phyloP scores from a whole-genome alignment of 2,113 vertebrate species.

The Tautogolabrus adspersus region DNA sequence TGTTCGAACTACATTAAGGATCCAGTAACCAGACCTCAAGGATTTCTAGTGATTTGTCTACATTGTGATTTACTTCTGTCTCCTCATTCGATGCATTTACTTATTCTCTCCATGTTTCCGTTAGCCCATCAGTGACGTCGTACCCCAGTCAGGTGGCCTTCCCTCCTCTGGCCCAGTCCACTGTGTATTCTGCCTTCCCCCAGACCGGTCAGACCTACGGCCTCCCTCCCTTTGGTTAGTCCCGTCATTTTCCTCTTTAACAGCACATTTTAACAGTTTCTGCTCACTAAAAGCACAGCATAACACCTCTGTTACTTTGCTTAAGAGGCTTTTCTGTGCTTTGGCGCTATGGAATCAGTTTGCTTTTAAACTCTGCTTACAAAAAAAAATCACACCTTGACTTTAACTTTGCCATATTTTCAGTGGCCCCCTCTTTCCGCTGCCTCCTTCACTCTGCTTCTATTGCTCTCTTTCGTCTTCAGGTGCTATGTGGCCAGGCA shows the following conservation, averaged over 20 bases:
- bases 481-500: conserved; percentile 99
- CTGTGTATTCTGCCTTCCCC: conserved; percentile 92
- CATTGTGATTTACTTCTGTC: not conserved
- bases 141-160: conserved; percentile 91
- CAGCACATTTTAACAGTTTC: not conserved
- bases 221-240: conserved; percentile 98
- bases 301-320: conserved; percentile 42
- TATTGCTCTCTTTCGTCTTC: conserved; percentile 75
- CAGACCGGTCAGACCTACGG: conserved; percentile 94
- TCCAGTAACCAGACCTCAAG: not conserved
- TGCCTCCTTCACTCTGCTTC: conserved; percentile 65
- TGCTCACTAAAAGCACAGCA: conserved; percentile 57
- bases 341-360: conserved; percentile 44
- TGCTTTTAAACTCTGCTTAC: conserved; percentile 51
- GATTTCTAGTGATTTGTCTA: not conserved
- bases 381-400: conserved; percentile 46
- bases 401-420: conserved; percentile 13
- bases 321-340: conserved; percentile 55
- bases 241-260: not conserved
- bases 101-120: not conserved
- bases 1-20: too few relatives aligned
- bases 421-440: conserved; percentile 18
- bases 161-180: conserved; percentile 90
- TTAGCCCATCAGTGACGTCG: conserved; percentile 87
- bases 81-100: not conserved